These are phyloP conservation scores for Bryconaethiops microstoma DNA, from an alignment of 2,797 vertebrate genomes.

Conservation along the genomic window DNA sequence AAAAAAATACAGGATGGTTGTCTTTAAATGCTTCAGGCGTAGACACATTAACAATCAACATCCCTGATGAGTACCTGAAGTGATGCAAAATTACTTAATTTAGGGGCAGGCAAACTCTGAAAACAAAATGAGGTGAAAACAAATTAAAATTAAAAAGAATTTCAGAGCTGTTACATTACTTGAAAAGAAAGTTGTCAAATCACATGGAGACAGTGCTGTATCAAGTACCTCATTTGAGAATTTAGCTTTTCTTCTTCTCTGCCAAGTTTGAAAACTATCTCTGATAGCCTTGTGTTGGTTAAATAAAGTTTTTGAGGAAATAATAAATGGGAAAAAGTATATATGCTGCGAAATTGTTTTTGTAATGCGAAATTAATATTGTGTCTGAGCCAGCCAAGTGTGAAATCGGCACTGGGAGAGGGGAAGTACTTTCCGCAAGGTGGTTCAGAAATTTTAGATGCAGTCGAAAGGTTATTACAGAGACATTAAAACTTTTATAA, in stretches of 20 bases:
- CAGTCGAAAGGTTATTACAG: slow-evolving; percentile 16
- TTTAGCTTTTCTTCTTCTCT: slow-evolving; percentile 4
- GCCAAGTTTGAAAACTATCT: slow-evolving; percentile 5
- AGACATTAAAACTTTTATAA: slow-evolving; percentile 9
- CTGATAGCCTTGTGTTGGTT: background rate
- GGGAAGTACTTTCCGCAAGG: background rate
- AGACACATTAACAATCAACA: background rate
- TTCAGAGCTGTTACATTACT: background rate
- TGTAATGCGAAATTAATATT: slow-evolving; percentile 26
- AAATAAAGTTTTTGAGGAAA: background rate
- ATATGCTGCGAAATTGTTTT: slow-evolving; percentile 17
- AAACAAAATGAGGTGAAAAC: background rate
- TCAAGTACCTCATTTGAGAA: background rate
- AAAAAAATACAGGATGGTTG: background rate
- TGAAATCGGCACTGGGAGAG: slow-evolving; percentile 3
- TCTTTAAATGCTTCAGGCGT: background rate
- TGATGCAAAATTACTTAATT: background rate
- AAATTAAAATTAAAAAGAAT: background rate
- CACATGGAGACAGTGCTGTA: background rate
- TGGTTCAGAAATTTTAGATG: slow-evolving; percentile 5
- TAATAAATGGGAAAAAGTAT: slow-evolving; percentile 27
- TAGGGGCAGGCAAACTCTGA: background rate
- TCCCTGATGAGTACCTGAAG: background rate
- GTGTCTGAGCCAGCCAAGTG: slow-evolving; percentile 30
- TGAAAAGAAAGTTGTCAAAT: background rate